Evolutionary conservation across 2,888 invertebrate species (phyloP).

Genomic region (Erannis defoliaria): DNA sequence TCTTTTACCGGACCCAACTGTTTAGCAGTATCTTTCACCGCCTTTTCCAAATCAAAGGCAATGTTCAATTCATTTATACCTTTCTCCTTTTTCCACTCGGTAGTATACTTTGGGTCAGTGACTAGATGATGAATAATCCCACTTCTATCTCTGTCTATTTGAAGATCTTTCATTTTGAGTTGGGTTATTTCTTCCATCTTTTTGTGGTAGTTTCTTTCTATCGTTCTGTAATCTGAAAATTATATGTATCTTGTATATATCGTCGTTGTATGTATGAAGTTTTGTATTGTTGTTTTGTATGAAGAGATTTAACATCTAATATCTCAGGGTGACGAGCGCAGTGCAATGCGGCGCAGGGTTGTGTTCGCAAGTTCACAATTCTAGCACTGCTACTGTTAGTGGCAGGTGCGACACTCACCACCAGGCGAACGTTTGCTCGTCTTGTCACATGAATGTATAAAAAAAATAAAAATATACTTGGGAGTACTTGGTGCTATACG

Average conservation of each 20-base stretch:
- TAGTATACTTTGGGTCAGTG: slow-evolving; percentile 64
- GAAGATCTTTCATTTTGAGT: slow-evolving; percentile 67
- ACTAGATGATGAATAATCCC: slow-evolving; percentile 69
- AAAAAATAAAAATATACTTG: no score
- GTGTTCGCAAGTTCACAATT: no score
- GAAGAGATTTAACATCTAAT: no score
- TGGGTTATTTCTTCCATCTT: slow-evolving; percentile 72
- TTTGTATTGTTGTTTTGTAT: no score
- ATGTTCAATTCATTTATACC: slow-evolving; percentile 65
- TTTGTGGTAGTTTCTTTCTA: slow-evolving; percentile 60
- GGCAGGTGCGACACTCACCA: no score
- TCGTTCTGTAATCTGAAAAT: slow-evolving; percentile 66
- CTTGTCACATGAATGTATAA: no score
- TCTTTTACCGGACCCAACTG: slow-evolving; percentile 27
- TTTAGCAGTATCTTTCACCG: slow-evolving; percentile 62
- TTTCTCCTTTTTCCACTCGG: slow-evolving; percentile 59
- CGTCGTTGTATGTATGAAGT: no score
- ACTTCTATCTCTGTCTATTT: slow-evolving; percentile 65
- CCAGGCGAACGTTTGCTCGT: no score
- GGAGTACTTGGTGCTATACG: no score
- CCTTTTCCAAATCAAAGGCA: slow-evolving; percentile 62
- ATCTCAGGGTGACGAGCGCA: no score
- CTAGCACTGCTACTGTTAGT: no score
- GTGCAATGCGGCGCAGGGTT: no score
- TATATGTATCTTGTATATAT: slow-evolving; percentile 2